Evolutionary conservation across 2,888 invertebrate genomes (phyloP).

Genomic region (Amphimallon solstitiale): DNA sequence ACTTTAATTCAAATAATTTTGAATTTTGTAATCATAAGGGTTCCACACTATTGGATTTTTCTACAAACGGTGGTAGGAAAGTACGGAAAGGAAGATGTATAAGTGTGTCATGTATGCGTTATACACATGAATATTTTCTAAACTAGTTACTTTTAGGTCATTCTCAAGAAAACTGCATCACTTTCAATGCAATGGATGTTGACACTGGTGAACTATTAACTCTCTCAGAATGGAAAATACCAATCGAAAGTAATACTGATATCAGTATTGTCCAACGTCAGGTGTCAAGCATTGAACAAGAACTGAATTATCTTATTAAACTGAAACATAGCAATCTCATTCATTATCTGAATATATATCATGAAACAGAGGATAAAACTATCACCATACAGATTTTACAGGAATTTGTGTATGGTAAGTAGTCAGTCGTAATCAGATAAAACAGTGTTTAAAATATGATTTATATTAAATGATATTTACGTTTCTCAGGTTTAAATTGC

Average conservation of each 20-base stretch:
- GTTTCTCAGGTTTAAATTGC: slow-evolving; percentile 55
- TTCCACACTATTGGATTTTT: slow-evolving; percentile 67
- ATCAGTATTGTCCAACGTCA: slow-evolving; percentile 66
- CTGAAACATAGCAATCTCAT: slow-evolving; percentile 78
- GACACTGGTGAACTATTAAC: slow-evolving; percentile 77
- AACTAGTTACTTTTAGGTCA: slow-evolving; percentile 68
- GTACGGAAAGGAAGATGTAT: slow-evolving; percentile 82
- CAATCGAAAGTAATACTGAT: slow-evolving; percentile 59
- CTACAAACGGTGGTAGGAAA: slow-evolving; percentile 67
- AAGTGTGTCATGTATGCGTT: slow-evolving; percentile 63
- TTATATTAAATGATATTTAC: too few relatives aligned
- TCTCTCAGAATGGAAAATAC: slow-evolving; percentile 80
- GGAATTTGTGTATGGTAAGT: slow-evolving; percentile 71
- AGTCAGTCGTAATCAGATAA: background rate
- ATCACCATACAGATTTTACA: slow-evolving; percentile 75
- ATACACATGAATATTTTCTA: background rate
- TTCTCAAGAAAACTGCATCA: slow-evolving; percentile 76
- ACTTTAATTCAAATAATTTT: slow-evolving; percentile 69
- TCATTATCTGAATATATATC: slow-evolving; percentile 80
- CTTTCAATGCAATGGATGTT: slow-evolving; percentile 81
- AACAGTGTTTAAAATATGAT: too few relatives aligned
- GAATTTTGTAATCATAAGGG: slow-evolving; percentile 68
- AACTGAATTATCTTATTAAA: slow-evolving; percentile 76
- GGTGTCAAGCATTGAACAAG: slow-evolving; percentile 78
- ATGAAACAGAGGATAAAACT: slow-evolving; percentile 67